These are phyloP conservation scores for Mythimna vitellina DNA, from an alignment of 2,888 invertebrate genomes.

Conservation along the genomic window DNA sequence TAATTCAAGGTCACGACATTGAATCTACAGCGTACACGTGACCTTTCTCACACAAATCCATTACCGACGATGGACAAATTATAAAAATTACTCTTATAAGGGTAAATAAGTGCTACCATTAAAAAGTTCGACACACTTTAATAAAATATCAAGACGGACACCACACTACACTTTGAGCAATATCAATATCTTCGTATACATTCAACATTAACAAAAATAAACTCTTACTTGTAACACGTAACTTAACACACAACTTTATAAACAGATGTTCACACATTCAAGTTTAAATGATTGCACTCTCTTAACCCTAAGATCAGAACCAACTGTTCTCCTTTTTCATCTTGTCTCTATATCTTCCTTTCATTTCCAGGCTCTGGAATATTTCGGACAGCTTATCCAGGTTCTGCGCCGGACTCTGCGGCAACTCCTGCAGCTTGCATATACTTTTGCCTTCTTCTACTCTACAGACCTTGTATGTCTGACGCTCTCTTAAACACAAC, in stretches of 20 bases:
- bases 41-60: constrained; percentile 37
- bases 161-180: constrained; percentile 83
- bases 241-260: constrained; percentile 70
- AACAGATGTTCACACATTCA: constrained; percentile 60
- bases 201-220: constrained; percentile 76
- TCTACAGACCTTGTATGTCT: constrained; percentile 75
- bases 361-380: constrained; percentile 85
- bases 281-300: constrained; percentile 68
- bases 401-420: constrained; percentile 80
- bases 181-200: constrained; percentile 76
- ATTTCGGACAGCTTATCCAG: constrained; percentile 85
- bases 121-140: constrained; percentile 79
- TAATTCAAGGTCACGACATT: constrained; percentile 65
- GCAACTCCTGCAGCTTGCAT: constrained; percentile 78
- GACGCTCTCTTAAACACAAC: constrained; percentile 81
- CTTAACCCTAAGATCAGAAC: constrained; percentile 74
- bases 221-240: constrained; percentile 71
- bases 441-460: constrained; percentile 70
- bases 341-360: constrained; percentile 81
- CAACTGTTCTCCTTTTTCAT: constrained; percentile 88
- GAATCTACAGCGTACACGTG: constrained; percentile 35
- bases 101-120: constrained; percentile 49
- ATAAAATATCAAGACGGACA: constrained; percentile 76
- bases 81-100: constrained; percentile 15
- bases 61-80: constrained; percentile 15